Base-by-base conservation (phyloP, 2,888 invertebrate genomes). In the Alloscopus bannaensis region DNA sequence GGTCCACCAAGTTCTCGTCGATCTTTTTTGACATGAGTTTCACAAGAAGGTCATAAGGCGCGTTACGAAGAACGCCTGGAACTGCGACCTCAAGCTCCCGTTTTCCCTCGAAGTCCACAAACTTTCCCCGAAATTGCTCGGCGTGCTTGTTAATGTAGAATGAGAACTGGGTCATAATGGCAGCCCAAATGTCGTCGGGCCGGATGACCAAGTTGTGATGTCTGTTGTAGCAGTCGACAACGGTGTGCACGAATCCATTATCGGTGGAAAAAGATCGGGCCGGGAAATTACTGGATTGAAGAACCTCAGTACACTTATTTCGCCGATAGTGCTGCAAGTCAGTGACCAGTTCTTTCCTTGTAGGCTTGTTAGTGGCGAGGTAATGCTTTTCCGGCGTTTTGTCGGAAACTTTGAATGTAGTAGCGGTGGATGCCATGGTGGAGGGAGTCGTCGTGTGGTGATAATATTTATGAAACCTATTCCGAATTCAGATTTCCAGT, bases 181-280 rank as follows among this genome's bases (percentile, higher is more conserved):
- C 80, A 3, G 68, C 66, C 82, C 82, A 82, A 28, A 82, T 24
- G 57, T 82, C 80, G 52, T 82, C 82, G 1, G 80, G 82, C 24
- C 82, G 47, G 11, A 82, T 22, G 20, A 80, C 22, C 3, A 82
- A 45, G 20, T 82, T 71, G 40, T 82, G 69, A 26, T 82, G 82
- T 1, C 20, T 1, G 20, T 72, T 77, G 42, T 82, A 82, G 29
- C 50, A 55, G 3, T 66, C 47, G 22, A 68, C 22, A 40, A 71
- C 77, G 1, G 80, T 42, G 3, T 64, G 1, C 4, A 79, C 75
- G 28, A 81, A 78, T 6, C 81, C 79, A 31, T 81, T 81, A 2
- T 40, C 26, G 6, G 64, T 24, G 8, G 22, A n/a, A 16, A 22
- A 8, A 11, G 50, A 8, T 16, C 26, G 18, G 1, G 18, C 0